A percentile compares a stretch with the other conserved stretches of the same genome.
Conservation (phyloP, 1,140 invertebrate genomes). For the Drosophila quadrilineata region DNA sequence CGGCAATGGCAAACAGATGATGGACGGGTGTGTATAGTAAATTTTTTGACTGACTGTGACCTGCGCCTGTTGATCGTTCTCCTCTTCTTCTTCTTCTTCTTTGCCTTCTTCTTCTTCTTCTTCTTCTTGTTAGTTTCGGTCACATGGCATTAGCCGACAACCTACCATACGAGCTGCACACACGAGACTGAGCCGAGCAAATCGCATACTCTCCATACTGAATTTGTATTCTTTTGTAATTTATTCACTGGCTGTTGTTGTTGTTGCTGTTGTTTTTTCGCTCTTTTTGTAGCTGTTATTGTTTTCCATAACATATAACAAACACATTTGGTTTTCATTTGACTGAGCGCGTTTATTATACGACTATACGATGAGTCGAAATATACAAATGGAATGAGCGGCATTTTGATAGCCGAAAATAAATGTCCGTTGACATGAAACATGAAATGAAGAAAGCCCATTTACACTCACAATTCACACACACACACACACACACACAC, state of each 20-base stretch:
- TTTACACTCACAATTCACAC: too few species aligned
- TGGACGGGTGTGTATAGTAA: not conserved
- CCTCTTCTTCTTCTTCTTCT: too few species aligned
- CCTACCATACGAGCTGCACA: constrained; percentile 63
- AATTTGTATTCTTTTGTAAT: constrained; percentile 49
- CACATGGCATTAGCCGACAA: constrained; percentile 39
- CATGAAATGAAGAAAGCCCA: constrained; percentile 35
- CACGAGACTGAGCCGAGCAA: constrained; percentile 59
- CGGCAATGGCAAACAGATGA: constrained; percentile 24
- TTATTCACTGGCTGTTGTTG: too few species aligned
- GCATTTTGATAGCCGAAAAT: constrained; percentile 45
- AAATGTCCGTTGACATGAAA: constrained; percentile 45
- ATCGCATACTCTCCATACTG: constrained; percentile 69
- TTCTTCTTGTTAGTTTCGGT: too few species aligned
- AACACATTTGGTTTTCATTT: constrained; percentile 46
- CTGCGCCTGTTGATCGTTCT: constrained; percentile 30
- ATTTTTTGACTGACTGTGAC: too few species aligned
- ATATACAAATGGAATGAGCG: constrained; percentile 35
- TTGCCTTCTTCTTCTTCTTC: too few species aligned
- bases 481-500: too few species aligned
- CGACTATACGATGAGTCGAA: not conserved
- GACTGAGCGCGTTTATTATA: constrained; percentile 23
- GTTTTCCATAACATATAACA: constrained; percentile 38
- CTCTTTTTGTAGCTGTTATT: constrained; percentile 9
- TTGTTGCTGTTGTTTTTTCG: constrained; percentile 19